Evolutionary conservation across 2,797 vertebrate species (phyloP).

Genomic region (Falco novaeseelandiae): DNA sequence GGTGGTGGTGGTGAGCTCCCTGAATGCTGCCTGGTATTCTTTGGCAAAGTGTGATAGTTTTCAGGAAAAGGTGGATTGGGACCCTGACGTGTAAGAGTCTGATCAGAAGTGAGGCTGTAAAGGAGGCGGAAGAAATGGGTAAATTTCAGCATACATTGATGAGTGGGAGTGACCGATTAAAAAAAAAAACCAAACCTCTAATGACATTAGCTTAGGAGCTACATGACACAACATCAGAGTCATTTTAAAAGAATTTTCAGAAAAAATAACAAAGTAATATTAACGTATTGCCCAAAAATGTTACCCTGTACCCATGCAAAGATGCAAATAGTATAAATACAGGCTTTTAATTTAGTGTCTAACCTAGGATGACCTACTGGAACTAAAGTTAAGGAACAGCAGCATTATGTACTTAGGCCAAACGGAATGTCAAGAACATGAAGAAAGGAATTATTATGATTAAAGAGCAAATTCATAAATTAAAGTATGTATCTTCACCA

Average conservation of each 20-base stretch:
- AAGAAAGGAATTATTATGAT: neutral
- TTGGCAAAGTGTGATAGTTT: constrained; percentile 92
- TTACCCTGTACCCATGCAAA: neutral
- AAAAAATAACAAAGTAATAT: neutral
- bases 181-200: neutral
- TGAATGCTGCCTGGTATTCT: constrained; percentile 84
- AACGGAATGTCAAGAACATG: neutral
- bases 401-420: neutral
- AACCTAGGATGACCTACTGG: neutral
- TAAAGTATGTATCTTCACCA: neutral
- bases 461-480: neutral
- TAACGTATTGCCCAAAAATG: neutral
- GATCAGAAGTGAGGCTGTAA: constrained; percentile 80
- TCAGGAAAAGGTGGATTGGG: constrained; percentile 83
- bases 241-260: neutral
- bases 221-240: neutral
- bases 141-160: neutral
- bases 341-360: neutral
- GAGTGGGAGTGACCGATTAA: neutral
- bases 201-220: neutral
- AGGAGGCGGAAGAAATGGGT: neutral
- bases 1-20: constrained; percentile 85
- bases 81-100: constrained; percentile 85
- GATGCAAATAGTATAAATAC: neutral
- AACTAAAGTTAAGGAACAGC: neutral